phyloP scores from a whole-genome alignment of 2,888 invertebrate genomes.

The Platycheirus albimanus region DNA sequence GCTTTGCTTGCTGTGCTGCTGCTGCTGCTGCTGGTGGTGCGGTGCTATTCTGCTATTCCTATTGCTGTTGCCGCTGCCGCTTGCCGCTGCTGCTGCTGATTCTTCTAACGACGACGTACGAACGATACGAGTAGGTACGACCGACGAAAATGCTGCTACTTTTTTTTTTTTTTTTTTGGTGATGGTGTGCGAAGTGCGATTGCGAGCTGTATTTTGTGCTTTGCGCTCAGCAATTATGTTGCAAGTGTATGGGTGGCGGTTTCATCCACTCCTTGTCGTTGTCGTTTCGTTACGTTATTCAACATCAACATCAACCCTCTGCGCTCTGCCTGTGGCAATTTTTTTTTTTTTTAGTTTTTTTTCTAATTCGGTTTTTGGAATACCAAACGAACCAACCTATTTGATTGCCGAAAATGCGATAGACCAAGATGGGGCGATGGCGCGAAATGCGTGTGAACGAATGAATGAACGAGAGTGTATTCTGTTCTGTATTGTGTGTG shows the following conservation, averaged over 20 bases:
- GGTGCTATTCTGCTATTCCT: no score
- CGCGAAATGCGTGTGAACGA: constrained; percentile 77
- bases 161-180: constrained; percentile 27
- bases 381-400: constrained; percentile 3
- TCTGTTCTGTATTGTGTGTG: not conserved
- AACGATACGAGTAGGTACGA: no score
- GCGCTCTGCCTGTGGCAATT: constrained; percentile 43
- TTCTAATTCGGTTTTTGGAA: constrained; percentile 34
- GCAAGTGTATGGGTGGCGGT: constrained; percentile 45
- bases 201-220: constrained; percentile 23
- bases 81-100: constrained; percentile 52
- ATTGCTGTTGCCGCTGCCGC: constrained; percentile 53
- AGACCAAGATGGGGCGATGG: constrained; percentile 77
- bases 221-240: constrained; percentile 35
- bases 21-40: constrained; percentile 50
- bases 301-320: constrained; percentile 33
- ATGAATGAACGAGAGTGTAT: constrained; percentile 70
- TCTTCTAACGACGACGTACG: no score
- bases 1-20: no score
- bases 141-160: constrained; percentile 54
- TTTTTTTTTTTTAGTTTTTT: constrained; percentile 19
- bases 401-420: constrained; percentile 75
- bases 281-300: constrained; percentile 41
- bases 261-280: constrained; percentile 49
- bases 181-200: constrained; percentile 43